phyloP scores from a whole-genome alignment of 1,140 invertebrate genomes.

The Drusus annulatus region DNA sequence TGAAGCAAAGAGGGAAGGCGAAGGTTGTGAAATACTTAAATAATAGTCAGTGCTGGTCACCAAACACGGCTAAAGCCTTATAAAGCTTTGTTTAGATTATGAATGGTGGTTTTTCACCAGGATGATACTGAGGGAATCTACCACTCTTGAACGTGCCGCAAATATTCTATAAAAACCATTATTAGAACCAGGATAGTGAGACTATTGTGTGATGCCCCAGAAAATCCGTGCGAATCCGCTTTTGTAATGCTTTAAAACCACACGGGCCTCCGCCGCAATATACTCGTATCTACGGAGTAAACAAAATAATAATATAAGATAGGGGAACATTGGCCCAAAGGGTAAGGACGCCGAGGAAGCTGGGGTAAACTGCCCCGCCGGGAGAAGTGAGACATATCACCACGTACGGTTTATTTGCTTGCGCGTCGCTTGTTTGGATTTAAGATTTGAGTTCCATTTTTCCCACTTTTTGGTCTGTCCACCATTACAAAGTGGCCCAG shows the following conservation, averaged over 20 bases:
- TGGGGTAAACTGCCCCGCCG: neutral
- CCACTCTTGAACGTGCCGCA: too few species aligned
- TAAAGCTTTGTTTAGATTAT: too few species aligned
- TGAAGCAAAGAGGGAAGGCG: too few species aligned
- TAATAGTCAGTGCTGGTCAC: too few species aligned
- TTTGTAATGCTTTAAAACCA: slow-evolving; percentile 11
- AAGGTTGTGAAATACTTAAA: too few species aligned
- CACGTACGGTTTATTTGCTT: slow-evolving; percentile 11
- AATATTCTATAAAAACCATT: too few species aligned
- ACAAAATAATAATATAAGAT: slow-evolving; percentile 17
- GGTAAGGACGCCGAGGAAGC: neutral
- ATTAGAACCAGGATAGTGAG: too few species aligned
- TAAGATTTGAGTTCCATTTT: slow-evolving; percentile 24
- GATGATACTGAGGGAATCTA: too few species aligned
- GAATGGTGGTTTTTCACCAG: too few species aligned
- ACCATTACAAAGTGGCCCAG: neutral
- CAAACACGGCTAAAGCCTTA: too few species aligned
- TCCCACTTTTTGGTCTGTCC: neutral
- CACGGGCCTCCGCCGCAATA: neutral
- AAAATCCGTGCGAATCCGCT: neutral
- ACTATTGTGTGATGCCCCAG: too few species aligned
- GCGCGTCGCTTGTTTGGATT: slow-evolving; percentile 5
- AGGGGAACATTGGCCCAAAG: neutral
- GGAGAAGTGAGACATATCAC: slow-evolving; percentile 23
- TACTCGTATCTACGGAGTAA: slow-evolving; percentile 6